Conservation (phyloP, 1,140 invertebrate genomes). For the Drosophila fuyamai region DNA sequence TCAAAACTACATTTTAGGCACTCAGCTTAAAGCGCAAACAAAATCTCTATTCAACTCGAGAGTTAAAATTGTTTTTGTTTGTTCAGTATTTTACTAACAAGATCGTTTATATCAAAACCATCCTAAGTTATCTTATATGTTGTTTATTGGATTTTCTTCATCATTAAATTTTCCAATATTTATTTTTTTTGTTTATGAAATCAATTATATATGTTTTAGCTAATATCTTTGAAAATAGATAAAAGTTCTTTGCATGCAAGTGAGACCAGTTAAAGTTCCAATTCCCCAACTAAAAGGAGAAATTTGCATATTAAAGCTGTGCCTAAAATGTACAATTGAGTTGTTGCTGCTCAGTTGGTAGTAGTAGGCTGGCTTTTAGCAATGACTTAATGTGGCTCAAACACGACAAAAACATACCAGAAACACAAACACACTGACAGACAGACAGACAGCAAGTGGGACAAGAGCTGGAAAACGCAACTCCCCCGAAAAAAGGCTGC, state of each 20-base stretch:
- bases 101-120: no score
- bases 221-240: background rate
- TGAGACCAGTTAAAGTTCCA: background rate
- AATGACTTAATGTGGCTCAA: conserved; percentile 79
- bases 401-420: conserved; percentile 67
- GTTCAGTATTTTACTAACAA: no score
- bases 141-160: no score
- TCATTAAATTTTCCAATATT: no score
- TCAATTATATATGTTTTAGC: background rate
- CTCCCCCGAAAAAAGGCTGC: conserved; percentile 14
- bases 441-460: conserved; percentile 37
- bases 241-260: background rate
- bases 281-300: conserved; percentile 10
- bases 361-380: conserved; percentile 24
- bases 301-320: conserved; percentile 56
- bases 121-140: no score
- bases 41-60: background rate
- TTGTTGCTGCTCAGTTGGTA: conserved; percentile 41
- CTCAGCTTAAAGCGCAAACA: background rate
- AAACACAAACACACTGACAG: conserved; percentile 24
- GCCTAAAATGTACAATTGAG: conserved; percentile 42
- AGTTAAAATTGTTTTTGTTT: no score
- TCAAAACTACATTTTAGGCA: background rate
- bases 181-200: no score
- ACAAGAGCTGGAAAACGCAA: conserved; percentile 46